These are phyloP conservation scores for Monarcha castaneiventris DNA, from an alignment of 2,113 vertebrate species.

Conservation along the genomic window DNA sequence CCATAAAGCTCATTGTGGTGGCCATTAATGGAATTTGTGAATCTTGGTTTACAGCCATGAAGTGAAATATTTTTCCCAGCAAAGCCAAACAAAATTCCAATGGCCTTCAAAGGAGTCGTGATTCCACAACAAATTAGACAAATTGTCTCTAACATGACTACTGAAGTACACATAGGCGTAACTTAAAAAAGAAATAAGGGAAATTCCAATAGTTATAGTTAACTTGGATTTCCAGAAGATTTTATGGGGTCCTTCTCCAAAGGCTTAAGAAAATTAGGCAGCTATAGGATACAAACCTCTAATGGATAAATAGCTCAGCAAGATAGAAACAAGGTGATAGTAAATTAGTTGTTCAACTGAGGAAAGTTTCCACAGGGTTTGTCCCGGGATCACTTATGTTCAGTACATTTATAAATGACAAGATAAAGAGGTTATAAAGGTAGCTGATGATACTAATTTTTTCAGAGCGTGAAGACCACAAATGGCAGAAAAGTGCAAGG, in stretches of 20 bases:
- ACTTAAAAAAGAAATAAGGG: background rate
- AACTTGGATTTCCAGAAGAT: background rate
- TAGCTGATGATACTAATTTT: background rate
- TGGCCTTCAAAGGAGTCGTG: background rate
- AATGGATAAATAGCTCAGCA: background rate
- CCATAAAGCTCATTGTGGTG: background rate
- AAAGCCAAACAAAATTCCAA: slow-evolving; percentile 52
- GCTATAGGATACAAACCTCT: background rate
- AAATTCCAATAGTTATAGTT: background rate
- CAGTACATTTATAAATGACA: background rate
- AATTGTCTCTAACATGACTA: background rate
- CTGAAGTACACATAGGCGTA: background rate
- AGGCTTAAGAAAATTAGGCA: background rate
- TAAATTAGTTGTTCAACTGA: background rate
- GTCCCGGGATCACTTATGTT: background rate
- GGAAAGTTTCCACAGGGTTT: background rate
- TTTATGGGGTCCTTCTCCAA: background rate
- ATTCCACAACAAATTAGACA: slow-evolving; percentile 38
- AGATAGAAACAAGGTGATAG: background rate
- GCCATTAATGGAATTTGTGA: background rate
- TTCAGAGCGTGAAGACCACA: background rate
- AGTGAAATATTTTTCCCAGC: background rate
- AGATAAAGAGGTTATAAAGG: background rate
- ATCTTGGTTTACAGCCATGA: slow-evolving; percentile 18
- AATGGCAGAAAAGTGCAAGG: background rate